A percentile compares a stretch with the other conserved stretches of the same genome.
Evolutionary conservation across 2,888 invertebrate genomes (phyloP).

Genomic region (Oligia fasciuncula): DNA sequence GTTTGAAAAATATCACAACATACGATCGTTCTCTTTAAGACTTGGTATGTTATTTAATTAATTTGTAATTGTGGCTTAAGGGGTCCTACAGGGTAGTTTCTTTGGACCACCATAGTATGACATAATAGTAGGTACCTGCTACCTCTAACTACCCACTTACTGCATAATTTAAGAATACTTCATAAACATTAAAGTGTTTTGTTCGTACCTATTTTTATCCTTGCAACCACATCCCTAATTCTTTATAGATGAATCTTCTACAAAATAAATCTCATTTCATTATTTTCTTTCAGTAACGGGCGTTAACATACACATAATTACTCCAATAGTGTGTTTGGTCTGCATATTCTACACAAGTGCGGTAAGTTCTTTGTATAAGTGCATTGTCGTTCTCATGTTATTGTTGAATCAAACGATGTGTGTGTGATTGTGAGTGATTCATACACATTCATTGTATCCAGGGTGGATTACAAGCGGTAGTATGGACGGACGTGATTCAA

Average conservation of each 20-base stretch:
- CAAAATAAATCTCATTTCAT: not conserved
- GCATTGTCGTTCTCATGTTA: not conserved
- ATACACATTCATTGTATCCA: conserved; percentile 70
- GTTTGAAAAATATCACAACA: not conserved
- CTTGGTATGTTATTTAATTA: not conserved
- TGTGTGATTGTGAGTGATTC: too few species aligned
- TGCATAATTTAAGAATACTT: too few species aligned
- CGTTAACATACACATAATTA: conserved; percentile 94
- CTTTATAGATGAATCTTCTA: not conserved
- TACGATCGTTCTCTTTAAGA: not conserved
- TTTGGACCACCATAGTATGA: not conserved
- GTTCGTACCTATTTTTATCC: not conserved
- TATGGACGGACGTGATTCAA: conserved; percentile 96
- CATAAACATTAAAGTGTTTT: not conserved
- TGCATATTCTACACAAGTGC: conserved; percentile 96
- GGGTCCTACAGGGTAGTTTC: conserved; percentile 13
- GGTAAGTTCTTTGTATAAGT: conserved; percentile 87
- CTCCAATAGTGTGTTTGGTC: conserved; percentile 94
- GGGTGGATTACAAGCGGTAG: conserved; percentile 95
- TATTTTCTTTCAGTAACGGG: conserved; percentile 93
- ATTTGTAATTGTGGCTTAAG: not conserved
- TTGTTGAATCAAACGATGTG: not conserved
- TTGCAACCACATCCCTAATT: not conserved
- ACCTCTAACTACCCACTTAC: not conserved
- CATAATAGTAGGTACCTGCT: not conserved